Evolutionary conservation across 2,113 vertebrate species (phyloP), one percentile per base, ranked within the genome.

Genomic region (Copsychus sechellarum): DNA sequence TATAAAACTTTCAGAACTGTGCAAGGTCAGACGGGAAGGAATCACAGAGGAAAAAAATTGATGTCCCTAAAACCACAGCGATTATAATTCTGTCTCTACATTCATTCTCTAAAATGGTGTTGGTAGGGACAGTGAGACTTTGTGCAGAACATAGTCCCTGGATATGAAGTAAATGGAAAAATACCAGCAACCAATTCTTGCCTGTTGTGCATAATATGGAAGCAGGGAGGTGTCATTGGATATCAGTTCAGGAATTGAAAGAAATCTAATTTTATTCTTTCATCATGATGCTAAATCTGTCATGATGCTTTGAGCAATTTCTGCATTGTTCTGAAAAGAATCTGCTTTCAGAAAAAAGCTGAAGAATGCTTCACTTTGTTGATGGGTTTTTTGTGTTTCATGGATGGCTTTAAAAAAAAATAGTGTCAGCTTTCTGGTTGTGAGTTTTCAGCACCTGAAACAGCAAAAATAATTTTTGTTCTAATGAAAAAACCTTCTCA

Each of bases 31-130:
- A 80, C 7, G 40, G 26, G 47, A 71, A 65, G 21, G 23, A 79
- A 40, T 60, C 18, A 54, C 7, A 53, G 24, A 57, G 8, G 12
- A 77, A 43, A n/a, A 58, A 29, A 23, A 50, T 24, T 67, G 9
- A 15, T 79, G 26, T 54, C 20, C 36, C 18, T 60, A 47, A 82
- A 48, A 6, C 18, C 0, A 0, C 53, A 66, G 57, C 0, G 4
- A 8, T 86, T 81, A 3, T 19, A 73, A 79, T 43, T 81, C 8
- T 4, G 8, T 57, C 25, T 77, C 50, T 23, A 24, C 19, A 11
- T 36, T 77, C 2, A 14, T 48, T 65, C 24, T 78, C 14, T 53
- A 17, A 73, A 69, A 43, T 21, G 5, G 4, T 5, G 5, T 4
- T 48, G 17, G 17, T 38, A 34, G 15, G 12, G 20, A 74, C 14